Evolutionary conservation across 2,113 vertebrate genomes (phyloP), one percentile per base, ranked within the genome.

Genomic region (Zosterops lateralis): DNA sequence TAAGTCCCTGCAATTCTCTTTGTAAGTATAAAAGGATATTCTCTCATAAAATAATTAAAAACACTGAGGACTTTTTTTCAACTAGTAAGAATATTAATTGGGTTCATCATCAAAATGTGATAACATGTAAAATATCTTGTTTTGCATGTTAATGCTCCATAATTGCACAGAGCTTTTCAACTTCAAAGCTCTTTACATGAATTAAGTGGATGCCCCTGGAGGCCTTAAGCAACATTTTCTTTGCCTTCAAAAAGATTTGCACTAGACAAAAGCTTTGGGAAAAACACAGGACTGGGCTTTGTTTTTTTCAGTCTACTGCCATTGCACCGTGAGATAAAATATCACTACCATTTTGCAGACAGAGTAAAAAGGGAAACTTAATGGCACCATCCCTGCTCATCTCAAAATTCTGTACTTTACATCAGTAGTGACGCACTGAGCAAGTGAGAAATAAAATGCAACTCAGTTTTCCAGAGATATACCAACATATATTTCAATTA

Each of bases 121-220:
- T 77, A 92, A 57, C 51, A 66, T 54, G 57, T 77, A 90, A 92
- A 92, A 93, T 95, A 90, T 60, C 50, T 93, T 96, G 78, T 85
- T 96, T 87, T 77, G 76, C 73, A 92, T 93, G 67, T 68, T 96
- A 96, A 93, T 92, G 71, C 42, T 84, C 79, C 3, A 1, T 95
- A 94, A 94, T 74, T 89, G 72, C 44, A 76, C 14, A 91, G n/a
- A 87, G 76, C 26, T 96, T 90, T 94, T 94, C 57, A 92, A 73
- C 84, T 93, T 94, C 84, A 95, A 97, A 96, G 75, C 60, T 74
- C 65, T 80, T 92, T 94, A 92, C 74, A 88, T 42, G 28, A 85
- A 86, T 94, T 92, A 94, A 96, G 38, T 60, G 45, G 34, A 64
- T 79, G 57, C 74, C 78, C 65, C 87, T 73, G 36, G 83, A 89